Evolutionary conservation across 2,797 vertebrate genomes (phyloP), one percentile per base, ranked within the genome.

Genomic region (Danio jaintianensis): DNA sequence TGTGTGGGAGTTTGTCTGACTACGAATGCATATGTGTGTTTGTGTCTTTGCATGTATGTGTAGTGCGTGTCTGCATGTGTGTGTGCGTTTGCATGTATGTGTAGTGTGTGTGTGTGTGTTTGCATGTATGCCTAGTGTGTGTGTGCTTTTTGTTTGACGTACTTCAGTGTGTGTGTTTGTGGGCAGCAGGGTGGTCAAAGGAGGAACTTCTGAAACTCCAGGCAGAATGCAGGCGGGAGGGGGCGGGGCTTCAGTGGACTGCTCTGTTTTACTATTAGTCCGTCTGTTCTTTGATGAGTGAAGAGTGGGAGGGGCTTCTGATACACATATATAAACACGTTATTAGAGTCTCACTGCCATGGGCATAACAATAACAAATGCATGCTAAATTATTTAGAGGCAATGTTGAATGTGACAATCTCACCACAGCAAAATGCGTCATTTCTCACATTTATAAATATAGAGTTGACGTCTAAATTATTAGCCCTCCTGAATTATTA

Each of bases 221-320:
- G 95, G 95, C 7, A 94, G 91, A 53, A 96, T 92, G 85, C 94
- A 94, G n/a, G 94, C 94, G 6, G 95, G 94, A 13, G 90, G 92
- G 56, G 80, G 79, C 69, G 87, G 91, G 20, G 94, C 92, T 88
- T 91, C 92, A 69, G 69, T 86, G 48, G 76, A 50, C 38, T 89
- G 82, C 55, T 94, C 94, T 76, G 91, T 83, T 86, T 94, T 94
- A 66, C 89, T 88, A 79, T 93, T 93, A 85, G 90, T 91, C 73
- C 86, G 93, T 83, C 92, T 95, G 83, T 85, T 91, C 83, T 93
- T 95, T 87, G 78, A 67, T 0, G 80, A 52, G 29, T 89, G 92
- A 66, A 85, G 92, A 16, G 83, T 72, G 66, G 83, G 77, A 69
- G 61, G 63, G 3, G 86, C 66, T 13, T 94, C 94, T 95, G 83